Evolutionary conservation across 2,888 invertebrate species (phyloP).

Genomic region (Eilema depressum): DNA sequence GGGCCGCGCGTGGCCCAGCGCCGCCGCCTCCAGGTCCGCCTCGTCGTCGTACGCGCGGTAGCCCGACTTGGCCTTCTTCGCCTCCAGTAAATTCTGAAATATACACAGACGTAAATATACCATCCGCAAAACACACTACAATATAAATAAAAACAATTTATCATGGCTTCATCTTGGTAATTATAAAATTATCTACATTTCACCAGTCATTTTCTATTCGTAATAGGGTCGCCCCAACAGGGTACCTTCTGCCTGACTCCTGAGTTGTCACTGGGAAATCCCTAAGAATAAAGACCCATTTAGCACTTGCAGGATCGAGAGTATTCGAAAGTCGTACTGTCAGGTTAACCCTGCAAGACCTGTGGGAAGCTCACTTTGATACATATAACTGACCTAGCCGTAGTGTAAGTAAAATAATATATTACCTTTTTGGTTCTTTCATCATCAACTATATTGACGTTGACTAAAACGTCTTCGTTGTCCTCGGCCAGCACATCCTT

Average conservation of each 20-base stretch:
- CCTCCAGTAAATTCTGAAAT: conserved; percentile 91
- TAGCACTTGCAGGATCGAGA: too few relatives aligned
- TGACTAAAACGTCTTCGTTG: conserved; percentile 95
- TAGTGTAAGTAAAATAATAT: background rate
- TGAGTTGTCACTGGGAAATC: too few relatives aligned
- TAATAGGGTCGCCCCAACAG: background rate
- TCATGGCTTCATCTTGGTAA: background rate
- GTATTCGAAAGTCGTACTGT: too few relatives aligned
- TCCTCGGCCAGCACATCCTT: conserved; percentile 95
- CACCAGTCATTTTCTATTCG: background rate
- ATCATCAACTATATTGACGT: conserved; percentile 95
- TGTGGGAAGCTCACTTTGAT: background rate
- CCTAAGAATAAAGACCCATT: too few relatives aligned
- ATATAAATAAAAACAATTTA: background rate
- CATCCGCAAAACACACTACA: background rate
- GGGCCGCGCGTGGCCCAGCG: conserved; percentile 88
- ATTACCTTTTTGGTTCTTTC: conserved; percentile 92
- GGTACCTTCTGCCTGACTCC: too few relatives aligned
- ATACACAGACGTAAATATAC: background rate
- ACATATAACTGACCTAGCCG: too few relatives aligned
- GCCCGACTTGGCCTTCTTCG: conserved; percentile 92
- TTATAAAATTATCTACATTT: background rate
- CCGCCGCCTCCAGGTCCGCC: conserved; percentile 90
- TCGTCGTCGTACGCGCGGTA: conserved; percentile 96
- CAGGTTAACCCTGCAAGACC: background rate